phyloP scores from a whole-genome alignment of 2,797 vertebrate species.

The Myotis pilosus region DNA sequence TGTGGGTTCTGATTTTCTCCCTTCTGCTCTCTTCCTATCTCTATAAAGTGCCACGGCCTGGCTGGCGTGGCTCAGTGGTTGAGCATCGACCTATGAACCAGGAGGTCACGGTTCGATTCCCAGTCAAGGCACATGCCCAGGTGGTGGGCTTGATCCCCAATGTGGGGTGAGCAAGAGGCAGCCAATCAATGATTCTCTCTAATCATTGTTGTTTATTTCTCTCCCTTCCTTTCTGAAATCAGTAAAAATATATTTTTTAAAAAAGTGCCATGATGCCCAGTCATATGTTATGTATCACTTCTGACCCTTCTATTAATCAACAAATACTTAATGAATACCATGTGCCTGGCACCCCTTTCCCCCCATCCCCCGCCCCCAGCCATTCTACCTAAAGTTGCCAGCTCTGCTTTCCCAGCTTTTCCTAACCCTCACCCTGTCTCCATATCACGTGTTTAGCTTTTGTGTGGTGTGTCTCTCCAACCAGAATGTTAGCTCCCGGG shows the following conservation, averaged over 20 bases:
- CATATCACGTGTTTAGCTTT: background rate
- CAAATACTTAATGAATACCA: background rate
- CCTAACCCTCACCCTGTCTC: background rate
- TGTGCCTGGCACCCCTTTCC: rapidly evolving
- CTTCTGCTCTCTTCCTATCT: background rate
- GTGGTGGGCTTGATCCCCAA: too few relatives aligned
- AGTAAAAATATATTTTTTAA: too few relatives aligned
- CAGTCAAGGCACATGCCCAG: too few relatives aligned
- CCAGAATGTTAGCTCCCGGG: background rate
- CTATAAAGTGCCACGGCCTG: background rate
- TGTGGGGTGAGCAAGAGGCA: too few relatives aligned
- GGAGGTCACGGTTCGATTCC: too few relatives aligned
- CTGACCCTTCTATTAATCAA: background rate
- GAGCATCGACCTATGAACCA: too few relatives aligned
- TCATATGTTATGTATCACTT: background rate
- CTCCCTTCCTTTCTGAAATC: too few relatives aligned
- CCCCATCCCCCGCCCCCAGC: background rate
- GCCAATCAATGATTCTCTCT: too few relatives aligned
- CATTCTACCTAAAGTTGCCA: background rate
- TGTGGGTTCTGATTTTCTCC: background rate
- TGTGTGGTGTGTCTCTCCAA: background rate
- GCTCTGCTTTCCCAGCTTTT: background rate
- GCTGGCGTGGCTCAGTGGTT: too few relatives aligned
- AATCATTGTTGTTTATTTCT: too few relatives aligned
- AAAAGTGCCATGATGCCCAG: too few relatives aligned